phyloP scores from a whole-genome alignment of 1,140 invertebrate genomes.

The Papilio helenus region DNA sequence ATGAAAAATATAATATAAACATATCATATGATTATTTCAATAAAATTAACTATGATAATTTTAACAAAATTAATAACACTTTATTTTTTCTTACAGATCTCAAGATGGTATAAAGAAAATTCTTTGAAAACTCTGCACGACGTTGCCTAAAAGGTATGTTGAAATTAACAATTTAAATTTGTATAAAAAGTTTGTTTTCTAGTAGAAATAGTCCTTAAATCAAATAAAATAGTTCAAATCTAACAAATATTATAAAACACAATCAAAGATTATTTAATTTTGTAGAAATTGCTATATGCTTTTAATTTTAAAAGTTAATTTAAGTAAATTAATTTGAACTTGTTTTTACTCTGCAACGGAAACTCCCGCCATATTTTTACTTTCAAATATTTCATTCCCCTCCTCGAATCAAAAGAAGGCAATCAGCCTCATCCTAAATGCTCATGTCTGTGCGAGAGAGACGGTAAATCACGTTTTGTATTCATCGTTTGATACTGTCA shows the following conservation, averaged over 20 bases:
- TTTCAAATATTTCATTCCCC: slow-evolving; percentile 76
- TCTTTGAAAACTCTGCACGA: slow-evolving; percentile 48
- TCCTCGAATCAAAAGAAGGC: slow-evolving; percentile 70
- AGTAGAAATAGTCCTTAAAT: neutral
- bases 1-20: too few relatives aligned
- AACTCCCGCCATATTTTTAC: slow-evolving; percentile 55
- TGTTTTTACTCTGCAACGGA: neutral
- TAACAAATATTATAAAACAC: too few relatives aligned
- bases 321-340: neutral
- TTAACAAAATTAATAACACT: neutral
- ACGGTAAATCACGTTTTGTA: slow-evolving; percentile 52
- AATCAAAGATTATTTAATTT: neutral
- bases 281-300: too few relatives aligned
- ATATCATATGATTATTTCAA: too few relatives aligned
- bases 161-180: neutral
- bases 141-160: slow-evolving; percentile 66
- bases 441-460: slow-evolving; percentile 55
- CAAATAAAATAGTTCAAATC: neutral
- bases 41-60: neutral
- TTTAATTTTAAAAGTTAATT: too few relatives aligned
- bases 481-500: slow-evolving; percentile 44
- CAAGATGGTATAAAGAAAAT: slow-evolving; percentile 70
- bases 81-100: slow-evolving; percentile 64
- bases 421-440: slow-evolving; percentile 52
- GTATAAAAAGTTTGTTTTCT: neutral